phyloP scores from a whole-genome alignment of 2,888 invertebrate species.

The Athrips mouffetella region DNA sequence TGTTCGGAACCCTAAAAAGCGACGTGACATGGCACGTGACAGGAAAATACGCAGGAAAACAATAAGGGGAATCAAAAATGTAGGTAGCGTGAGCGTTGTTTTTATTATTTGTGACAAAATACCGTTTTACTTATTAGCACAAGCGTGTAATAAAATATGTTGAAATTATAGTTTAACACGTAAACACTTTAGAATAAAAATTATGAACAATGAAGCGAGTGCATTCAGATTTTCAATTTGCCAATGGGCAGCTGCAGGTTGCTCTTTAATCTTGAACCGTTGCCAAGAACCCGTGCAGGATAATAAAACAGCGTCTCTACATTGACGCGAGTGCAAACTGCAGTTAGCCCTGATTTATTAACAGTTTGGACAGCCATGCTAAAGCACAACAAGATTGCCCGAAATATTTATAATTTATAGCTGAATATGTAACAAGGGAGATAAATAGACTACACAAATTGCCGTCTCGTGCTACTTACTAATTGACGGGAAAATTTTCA shows the following conservation, averaged over 20 bases:
- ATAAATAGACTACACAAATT: constrained; percentile 2
- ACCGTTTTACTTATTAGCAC: no score
- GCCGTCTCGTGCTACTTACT: constrained; percentile 3
- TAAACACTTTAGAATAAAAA: no score
- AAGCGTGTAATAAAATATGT: no score
- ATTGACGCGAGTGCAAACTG: constrained; percentile 16
- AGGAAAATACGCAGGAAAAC: no score
- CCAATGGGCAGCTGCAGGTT: constrained; percentile 6
- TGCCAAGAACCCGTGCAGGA: constrained; percentile 16
- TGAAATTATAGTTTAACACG: no score
- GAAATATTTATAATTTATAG: neutral
- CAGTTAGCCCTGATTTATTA: constrained; percentile 11
- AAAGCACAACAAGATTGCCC: neutral
- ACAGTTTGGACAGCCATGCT: neutral
- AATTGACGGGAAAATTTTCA: constrained; percentile 7
- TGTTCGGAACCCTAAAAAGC: no score
- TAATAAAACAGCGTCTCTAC: constrained; percentile 13
- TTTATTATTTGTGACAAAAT: no score
- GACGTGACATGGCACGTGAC: no score
- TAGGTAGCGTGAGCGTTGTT: no score
- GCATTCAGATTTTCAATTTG: constrained; percentile 7
- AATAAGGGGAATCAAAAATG: no score
- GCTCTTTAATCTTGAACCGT: constrained; percentile 11
- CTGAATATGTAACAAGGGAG: constrained; percentile 1
- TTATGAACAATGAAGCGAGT: neutral